Evolutionary conservation across 1,140 invertebrate species (phyloP), one percentile per base, ranked within the genome.

Genomic region (Gonatopus flavifemur): DNA sequence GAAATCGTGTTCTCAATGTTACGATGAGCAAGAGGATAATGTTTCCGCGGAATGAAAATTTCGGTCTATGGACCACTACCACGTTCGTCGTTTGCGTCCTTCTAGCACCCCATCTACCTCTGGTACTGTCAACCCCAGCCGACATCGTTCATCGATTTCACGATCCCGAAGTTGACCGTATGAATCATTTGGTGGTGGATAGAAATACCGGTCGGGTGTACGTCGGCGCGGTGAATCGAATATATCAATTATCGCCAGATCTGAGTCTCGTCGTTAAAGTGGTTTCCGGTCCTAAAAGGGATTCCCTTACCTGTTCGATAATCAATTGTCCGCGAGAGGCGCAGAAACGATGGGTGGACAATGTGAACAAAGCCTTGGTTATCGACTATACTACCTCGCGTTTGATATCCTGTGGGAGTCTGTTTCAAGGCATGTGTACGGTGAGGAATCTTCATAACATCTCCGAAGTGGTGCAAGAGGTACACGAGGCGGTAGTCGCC

Each of bases 321-420:
- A 80, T 87, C 31, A 88, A 93, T 67, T 93, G 91, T 71, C 88
- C 88, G 3, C 77, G 84, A 1, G 85, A 85, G 54, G 83, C 84
- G 30, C 80, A 86, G 46, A 84, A 83, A 50, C 84, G 84, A 57
- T 84, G 86, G 58, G 93, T 90, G 9, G 88, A 97, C 78, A 98
- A 96, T 77, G 87, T 91, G 55, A 98, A 97, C 80, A 98, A 98
- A 77, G 94, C 93, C 25, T 80, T 99, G 52, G 88, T 98, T 28
- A 94, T 98, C 55, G 93, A 98, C 79, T 93, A 96, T 67, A 88
- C 87, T 5, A 89, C 91, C 42, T 89, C 90, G 15, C 81, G 89
- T 31, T 80, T 98, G n/a, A 96, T 98, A 55, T 86, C 88, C 4
- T 98, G 96, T 77, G 94, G 94, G 9, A 93, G 90, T 56, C 77